Percentiles rank a stretch among this genome's conserved stretches.
Evolutionary conservation across 1,140 invertebrate genomes (phyloP).

Genomic region (Bombus sibiricus): DNA sequence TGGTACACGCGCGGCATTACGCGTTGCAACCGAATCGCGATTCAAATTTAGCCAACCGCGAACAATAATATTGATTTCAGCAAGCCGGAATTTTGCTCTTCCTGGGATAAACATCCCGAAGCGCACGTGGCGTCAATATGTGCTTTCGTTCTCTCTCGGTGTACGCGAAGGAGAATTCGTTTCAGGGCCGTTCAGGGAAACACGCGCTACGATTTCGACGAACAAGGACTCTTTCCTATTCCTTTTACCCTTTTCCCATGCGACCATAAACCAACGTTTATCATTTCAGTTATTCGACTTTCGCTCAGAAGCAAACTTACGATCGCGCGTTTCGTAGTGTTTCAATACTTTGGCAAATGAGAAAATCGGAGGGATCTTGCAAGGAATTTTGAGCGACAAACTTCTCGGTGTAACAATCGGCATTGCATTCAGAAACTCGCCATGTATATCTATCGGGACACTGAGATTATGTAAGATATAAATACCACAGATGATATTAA

Average conservation of each 20-base stretch:
- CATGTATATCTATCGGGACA: background rate
- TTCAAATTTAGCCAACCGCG: conserved; percentile 77
- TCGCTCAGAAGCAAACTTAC: background rate
- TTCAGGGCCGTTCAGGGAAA: conserved; percentile 53
- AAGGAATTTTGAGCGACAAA: background rate
- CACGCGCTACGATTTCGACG: conserved; percentile 22
- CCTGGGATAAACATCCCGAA: conserved; percentile 77
- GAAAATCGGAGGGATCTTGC: too few relatives aligned
- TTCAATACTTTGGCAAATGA: too few relatives aligned
- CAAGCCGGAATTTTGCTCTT: conserved; percentile 77
- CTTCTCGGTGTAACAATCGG: background rate
- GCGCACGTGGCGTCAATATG: conserved; percentile 79
- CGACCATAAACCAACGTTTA: background rate
- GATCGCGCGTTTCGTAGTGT: too few relatives aligned
- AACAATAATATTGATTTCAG: conserved; percentile 81
- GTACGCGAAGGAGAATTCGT: conserved; percentile 58
- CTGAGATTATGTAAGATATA: background rate
- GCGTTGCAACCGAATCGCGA: conserved; percentile 39
- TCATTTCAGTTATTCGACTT: background rate
- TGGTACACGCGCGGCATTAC: conserved; percentile 35
- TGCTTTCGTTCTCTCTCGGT: conserved; percentile 59
- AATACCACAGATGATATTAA: background rate
- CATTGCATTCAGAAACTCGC: background rate
- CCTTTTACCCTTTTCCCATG: background rate
- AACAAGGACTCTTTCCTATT: conserved; percentile 7